A percentile compares a stretch with the other conserved stretches of the same genome.
These are phyloP conservation scores for Eulimnadia texana DNA, from an alignment of 1,140 invertebrate genomes.

Conservation along the genomic window DNA sequence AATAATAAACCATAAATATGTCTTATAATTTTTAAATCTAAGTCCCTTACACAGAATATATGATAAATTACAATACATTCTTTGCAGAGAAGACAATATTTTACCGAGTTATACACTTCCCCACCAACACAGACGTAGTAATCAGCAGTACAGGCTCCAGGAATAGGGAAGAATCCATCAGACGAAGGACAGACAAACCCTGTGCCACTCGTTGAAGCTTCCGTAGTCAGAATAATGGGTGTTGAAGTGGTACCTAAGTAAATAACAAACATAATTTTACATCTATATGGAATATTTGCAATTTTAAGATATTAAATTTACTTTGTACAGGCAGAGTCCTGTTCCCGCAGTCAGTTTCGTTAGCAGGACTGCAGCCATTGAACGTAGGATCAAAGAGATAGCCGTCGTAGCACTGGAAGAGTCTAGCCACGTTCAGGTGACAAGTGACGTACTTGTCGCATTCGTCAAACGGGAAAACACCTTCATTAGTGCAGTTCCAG, in stretches of 20 bases:
- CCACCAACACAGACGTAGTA: not conserved
- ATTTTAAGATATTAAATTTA: too few species aligned
- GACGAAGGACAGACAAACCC: not conserved
- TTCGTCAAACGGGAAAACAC: not conserved
- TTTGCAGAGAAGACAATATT: too few species aligned
- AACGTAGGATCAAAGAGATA: constrained; percentile 17
- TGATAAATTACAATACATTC: not conserved
- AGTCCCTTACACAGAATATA: not conserved
- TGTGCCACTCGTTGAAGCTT: not conserved
- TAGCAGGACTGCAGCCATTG: constrained; percentile 15
- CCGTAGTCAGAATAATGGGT: not conserved
- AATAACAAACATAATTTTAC: too few species aligned
- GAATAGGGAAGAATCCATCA: constrained; percentile 1
- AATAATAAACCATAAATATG: not conserved
- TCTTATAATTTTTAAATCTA: not conserved
- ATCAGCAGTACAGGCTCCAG: not conserved
- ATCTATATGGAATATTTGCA: too few species aligned
- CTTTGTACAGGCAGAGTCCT: too few species aligned
- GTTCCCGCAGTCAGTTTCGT: constrained; percentile 16
- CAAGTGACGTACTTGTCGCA: not conserved
- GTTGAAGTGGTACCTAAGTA: not conserved
- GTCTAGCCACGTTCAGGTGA: not conserved
- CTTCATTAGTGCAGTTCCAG: not conserved
- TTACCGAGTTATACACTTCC: not conserved
- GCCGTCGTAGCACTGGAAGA: not conserved